A percentile compares a stretch with the other conserved stretches of the same genome.
Conservation (phyloP, 2,888 invertebrate genomes). For the Iphiclides podalirius region DNA sequence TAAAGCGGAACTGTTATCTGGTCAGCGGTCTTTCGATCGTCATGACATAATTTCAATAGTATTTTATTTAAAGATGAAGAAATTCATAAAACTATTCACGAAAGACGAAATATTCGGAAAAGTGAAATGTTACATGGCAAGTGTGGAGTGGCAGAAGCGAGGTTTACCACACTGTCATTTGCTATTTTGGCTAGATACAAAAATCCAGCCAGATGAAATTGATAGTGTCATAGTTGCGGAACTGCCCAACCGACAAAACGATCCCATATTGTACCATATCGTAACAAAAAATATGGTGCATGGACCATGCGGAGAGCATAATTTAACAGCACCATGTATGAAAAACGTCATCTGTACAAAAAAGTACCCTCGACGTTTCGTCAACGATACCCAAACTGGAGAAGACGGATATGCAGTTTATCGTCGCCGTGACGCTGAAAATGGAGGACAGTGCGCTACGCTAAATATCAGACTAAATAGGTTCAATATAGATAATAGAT, state of each 20-base stretch:
- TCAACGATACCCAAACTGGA: constrained; percentile 22
- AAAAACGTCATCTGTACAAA: constrained; percentile 22
- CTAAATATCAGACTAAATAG: not conserved
- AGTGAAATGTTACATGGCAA: not conserved
- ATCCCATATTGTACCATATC: not conserved
- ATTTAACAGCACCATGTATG: constrained; percentile 24
- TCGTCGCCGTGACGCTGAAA: constrained; percentile 19
- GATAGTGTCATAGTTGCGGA: constrained; percentile 16
- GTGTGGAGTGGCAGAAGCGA: constrained; percentile 16
- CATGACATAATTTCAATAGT: constrained; percentile 38
- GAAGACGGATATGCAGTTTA: constrained; percentile 25
- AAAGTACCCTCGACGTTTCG: constrained; percentile 23
- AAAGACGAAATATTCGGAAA: not conserved
- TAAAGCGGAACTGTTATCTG: constrained; percentile 19
- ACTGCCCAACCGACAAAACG: constrained; percentile 15
- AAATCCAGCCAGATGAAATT: constrained; percentile 16
- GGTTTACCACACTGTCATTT: constrained; percentile 12
- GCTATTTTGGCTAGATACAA: constrained; percentile 13
- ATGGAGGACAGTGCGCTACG: constrained; percentile 16
- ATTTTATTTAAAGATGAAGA: constrained; percentile 27
- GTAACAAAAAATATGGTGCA: constrained; percentile 6
- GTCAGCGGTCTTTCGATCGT: constrained; percentile 32
- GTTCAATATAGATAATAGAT: constrained; percentile 27
- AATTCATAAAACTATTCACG: not conserved
- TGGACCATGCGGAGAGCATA: constrained; percentile 32